These are phyloP conservation scores for Chamaetylas fuelleborni DNA, from an alignment of 2,113 vertebrate species.

Conservation along the genomic window DNA sequence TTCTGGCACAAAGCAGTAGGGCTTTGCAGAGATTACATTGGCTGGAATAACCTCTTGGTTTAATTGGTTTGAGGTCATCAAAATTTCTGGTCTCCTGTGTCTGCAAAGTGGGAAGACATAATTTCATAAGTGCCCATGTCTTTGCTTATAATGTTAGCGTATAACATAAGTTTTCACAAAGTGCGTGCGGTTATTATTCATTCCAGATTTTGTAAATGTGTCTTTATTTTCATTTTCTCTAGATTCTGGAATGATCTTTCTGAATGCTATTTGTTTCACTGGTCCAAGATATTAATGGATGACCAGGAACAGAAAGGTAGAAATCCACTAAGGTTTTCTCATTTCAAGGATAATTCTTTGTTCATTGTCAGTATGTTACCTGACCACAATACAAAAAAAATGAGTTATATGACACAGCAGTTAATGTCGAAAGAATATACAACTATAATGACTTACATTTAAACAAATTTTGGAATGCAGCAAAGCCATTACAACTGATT, in stretches of 20 bases:
- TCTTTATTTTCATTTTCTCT: background rate
- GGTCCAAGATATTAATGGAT: background rate
- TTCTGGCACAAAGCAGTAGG: accelerated
- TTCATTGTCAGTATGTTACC: background rate
- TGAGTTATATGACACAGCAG: background rate
- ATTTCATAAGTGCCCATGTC: background rate
- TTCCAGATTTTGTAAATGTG: background rate
- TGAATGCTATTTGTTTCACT: background rate
- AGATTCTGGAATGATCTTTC: background rate
- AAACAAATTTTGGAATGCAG: background rate
- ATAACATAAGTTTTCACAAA: background rate
- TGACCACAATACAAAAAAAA: background rate
- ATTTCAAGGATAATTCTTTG: background rate
- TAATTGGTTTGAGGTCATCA: background rate
- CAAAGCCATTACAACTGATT: background rate
- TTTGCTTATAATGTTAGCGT: background rate
- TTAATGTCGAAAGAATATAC: background rate
- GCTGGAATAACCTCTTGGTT: background rate
- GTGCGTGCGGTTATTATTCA: background rate
- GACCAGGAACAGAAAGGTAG: background rate
- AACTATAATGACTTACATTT: background rate
- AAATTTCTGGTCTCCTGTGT: accelerated
- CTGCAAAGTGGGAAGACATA: background rate
- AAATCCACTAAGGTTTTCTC: background rate
- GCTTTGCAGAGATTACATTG: background rate